A percentile compares a stretch with the other conserved stretches of the same genome.
Evolutionary conservation across 92 coral and sea anemone species (phyloP).

Genomic region (Montipora capitata): DNA sequence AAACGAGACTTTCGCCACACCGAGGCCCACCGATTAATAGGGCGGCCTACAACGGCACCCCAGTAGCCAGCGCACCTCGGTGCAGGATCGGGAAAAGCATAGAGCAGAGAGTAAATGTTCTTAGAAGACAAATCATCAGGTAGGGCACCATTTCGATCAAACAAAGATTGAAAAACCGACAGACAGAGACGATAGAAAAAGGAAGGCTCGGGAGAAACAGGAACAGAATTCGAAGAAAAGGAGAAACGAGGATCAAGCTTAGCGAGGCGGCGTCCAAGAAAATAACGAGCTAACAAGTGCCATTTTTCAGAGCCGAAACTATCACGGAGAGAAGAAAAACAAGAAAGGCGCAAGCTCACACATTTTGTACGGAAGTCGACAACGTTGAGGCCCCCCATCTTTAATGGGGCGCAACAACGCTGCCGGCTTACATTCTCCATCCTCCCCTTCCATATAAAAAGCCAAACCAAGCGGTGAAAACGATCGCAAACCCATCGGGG

Average conservation of each 20-base stretch:
- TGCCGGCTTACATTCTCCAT: conserved; percentile 23
- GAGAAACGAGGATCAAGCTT: neutral
- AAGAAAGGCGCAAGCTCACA: neutral
- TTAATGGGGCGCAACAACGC: neutral
- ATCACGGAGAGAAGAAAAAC: neutral
- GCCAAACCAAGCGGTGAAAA: neutral
- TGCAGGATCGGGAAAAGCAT: neutral
- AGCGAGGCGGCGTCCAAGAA: neutral
- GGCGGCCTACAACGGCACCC: neutral
- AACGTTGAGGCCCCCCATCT: neutral
- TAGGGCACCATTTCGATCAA: neutral
- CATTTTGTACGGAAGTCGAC: neutral
- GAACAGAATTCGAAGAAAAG: neutral
- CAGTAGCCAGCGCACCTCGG: neutral
- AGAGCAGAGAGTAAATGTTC: neutral
- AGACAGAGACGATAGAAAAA: neutral
- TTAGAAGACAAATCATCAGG: neutral
- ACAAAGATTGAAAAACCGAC: neutral
- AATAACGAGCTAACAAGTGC: neutral
- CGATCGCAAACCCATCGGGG: neutral
- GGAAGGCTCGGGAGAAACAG: neutral
- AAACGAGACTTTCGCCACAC: neutral
- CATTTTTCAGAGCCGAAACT: neutral
- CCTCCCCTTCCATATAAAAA: conserved; percentile 16
- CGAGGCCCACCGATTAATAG: neutral